Percentiles rank a stretch among this genome's conserved stretches.
Evolutionary conservation across 2,113 vertebrate genomes (phyloP).

Genomic region (Formicarius rufipectus): DNA sequence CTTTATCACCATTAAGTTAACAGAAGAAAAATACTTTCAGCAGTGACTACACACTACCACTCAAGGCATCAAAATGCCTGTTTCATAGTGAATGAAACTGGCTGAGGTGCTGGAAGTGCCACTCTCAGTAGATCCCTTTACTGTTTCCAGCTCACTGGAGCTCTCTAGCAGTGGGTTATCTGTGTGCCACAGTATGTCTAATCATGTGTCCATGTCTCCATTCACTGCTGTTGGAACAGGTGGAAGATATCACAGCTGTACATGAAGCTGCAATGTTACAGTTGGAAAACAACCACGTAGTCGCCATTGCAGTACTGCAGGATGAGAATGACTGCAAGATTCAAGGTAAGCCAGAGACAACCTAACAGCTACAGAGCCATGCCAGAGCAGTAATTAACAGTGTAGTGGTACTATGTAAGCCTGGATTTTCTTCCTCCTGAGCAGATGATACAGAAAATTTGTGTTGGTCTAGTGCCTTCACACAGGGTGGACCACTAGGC

Average conservation of each 20-base stretch:
- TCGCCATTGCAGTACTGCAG: conserved; percentile 81
- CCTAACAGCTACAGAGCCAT: neutral
- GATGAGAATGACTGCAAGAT: conserved; percentile 87
- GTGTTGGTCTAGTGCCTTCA: neutral
- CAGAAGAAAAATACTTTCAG: neutral
- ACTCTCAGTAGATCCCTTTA: neutral
- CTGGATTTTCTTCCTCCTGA: neutral
- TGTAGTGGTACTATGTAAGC: neutral
- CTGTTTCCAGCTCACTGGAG: neutral
- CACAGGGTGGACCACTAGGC: fast-evolving
- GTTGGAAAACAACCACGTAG: conserved; percentile 81
- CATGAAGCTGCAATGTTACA: conserved; percentile 82
- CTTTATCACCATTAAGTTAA: neutral
- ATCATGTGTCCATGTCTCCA: neutral
- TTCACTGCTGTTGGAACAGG: conserved; percentile 66
- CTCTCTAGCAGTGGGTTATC: neutral
- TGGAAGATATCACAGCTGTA: conserved; percentile 84
- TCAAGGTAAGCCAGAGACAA: conserved; percentile 77
- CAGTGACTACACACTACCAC: fast-evolving
- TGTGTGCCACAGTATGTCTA: neutral
- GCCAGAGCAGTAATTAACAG: neutral
- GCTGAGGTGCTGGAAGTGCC: neutral
- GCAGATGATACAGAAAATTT: neutral
- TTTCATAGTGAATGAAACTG: neutral
- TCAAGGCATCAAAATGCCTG: neutral